Evolutionary conservation across 1,140 invertebrate genomes (phyloP).

Genomic region (Halyomorpha halys): DNA sequence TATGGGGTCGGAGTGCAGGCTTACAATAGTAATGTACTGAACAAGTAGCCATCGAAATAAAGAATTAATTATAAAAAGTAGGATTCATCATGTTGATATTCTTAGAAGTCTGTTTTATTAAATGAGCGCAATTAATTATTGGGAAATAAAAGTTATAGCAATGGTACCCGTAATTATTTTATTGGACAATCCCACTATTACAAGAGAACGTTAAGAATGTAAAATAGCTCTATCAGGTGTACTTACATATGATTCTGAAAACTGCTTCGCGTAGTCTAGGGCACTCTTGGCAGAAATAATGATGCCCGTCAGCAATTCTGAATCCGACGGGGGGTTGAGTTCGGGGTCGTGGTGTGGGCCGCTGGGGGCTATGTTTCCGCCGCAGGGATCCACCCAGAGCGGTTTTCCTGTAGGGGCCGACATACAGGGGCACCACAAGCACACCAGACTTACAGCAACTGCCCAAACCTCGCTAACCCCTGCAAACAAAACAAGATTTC

Average conservation of each 20-base stretch:
- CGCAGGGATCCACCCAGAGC: conserved; percentile 20
- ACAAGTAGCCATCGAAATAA: too few relatives aligned
- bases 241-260: conserved; percentile 21
- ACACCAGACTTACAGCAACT: conserved; percentile 13
- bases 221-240: too few relatives aligned
- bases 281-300: conserved; percentile 5
- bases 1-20: too few relatives aligned
- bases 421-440: conserved; percentile 15
- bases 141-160: too few relatives aligned
- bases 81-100: too few relatives aligned
- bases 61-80: too few relatives aligned
- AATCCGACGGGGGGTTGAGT: neutral
- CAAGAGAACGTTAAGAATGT: too few relatives aligned
- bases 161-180: too few relatives aligned
- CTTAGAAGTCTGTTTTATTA: too few relatives aligned
- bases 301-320: conserved; percentile 9
- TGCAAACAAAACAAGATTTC: neutral
- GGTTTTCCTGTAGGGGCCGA: conserved; percentile 9
- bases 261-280: conserved; percentile 12
- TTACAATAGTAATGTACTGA: too few relatives aligned
- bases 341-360: neutral
- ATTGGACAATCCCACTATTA: too few relatives aligned
- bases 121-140: too few relatives aligned
- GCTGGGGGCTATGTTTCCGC: conserved; percentile 2
- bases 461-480: conserved; percentile 20